Evolutionary conservation across 2,888 invertebrate genomes (phyloP).

Genomic region (Auanema freiburgensis): DNA sequence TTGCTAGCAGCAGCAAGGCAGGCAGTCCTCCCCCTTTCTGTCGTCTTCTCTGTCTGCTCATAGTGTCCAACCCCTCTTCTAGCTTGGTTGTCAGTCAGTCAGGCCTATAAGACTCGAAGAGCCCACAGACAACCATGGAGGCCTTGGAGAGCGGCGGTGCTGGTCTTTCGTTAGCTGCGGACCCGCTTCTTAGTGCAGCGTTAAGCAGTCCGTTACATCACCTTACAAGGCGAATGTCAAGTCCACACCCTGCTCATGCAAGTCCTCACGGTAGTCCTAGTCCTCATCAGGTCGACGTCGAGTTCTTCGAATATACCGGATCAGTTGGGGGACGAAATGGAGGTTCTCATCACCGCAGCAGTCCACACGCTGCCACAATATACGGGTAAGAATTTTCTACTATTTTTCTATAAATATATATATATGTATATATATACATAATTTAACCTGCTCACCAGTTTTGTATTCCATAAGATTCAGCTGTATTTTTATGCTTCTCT

Average conservation of each 20-base stretch:
- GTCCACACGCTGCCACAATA: conserved; percentile 21
- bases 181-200: conserved; percentile 31
- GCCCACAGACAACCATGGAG: conserved; percentile 23
- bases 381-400: conserved; percentile 13
- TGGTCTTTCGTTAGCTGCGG: conserved; percentile 18
- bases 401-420: not conserved
- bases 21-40: too few relatives aligned
- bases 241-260: not conserved
- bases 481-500: too few relatives aligned
- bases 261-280: conserved; percentile 9
- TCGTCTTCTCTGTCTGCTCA: too few relatives aligned
- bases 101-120: too few relatives aligned
- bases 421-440: too few relatives aligned
- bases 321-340: too few relatives aligned
- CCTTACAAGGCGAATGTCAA: too few relatives aligned
- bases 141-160: conserved; percentile 24
- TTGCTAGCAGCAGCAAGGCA: too few relatives aligned
- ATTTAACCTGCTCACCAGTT: too few relatives aligned
- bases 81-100: too few relatives aligned
- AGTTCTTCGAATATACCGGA: conserved; percentile 3
- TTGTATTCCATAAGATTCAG: too few relatives aligned
- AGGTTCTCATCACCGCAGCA: conserved; percentile 10
- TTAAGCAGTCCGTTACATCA: conserved; percentile 18
- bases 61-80: too few relatives aligned
- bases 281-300: conserved; percentile 11